These are phyloP conservation scores for Choloepus hoffmanni DNA, from an alignment of 2,113 vertebrate genomes.

Conservation along the genomic window DNA sequence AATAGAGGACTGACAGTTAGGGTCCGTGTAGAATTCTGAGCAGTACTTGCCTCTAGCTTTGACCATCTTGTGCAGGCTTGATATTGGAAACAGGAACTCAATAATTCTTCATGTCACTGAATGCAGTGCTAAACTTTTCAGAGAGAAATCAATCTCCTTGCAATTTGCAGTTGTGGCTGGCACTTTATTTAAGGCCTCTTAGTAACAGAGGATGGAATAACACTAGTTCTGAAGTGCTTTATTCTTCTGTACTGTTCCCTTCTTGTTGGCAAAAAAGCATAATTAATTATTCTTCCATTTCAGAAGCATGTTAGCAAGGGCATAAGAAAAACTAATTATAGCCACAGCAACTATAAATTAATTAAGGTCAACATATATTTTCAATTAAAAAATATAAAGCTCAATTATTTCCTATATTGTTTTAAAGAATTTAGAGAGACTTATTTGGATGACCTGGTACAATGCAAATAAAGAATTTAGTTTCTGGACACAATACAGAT, in stretches of 20 bases:
- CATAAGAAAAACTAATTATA: neutral
- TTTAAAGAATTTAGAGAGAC: neutral
- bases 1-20: neutral
- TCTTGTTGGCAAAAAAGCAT: neutral
- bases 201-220: neutral
- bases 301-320: neutral
- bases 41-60: neutral
- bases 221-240: neutral
- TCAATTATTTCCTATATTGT: neutral
- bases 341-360: neutral
- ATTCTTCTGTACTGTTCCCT: neutral
- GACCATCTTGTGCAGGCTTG: neutral
- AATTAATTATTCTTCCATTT: neutral
- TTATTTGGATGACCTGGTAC: neutral
- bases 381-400: neutral
- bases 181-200: slow-evolving; percentile 10
- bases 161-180: slow-evolving; percentile 7
- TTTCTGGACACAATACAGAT: neutral
- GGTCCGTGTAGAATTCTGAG: neutral
- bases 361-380: neutral
- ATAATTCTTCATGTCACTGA: neutral
- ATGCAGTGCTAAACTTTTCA: slow-evolving; percentile 11
- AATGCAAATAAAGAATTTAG: neutral
- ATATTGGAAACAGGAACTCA: neutral
- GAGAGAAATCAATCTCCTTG: slow-evolving; percentile 41